These are phyloP conservation scores for Epinotia demarniana DNA, from an alignment of 2,888 invertebrate species.

Conservation along the genomic window DNA sequence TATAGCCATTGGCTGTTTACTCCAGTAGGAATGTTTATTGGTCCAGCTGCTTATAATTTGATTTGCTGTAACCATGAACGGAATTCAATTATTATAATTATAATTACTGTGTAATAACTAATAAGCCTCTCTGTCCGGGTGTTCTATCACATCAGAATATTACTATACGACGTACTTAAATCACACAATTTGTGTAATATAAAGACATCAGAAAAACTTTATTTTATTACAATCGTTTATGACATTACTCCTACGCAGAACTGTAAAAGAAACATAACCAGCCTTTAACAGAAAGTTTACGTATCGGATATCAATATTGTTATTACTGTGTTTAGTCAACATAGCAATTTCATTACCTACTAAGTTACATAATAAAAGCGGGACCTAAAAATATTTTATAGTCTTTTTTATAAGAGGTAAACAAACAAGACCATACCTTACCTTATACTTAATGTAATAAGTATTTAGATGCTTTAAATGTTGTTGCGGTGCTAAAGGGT, in stretches of 20 bases:
- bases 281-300: slow-evolving; percentile 36
- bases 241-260: slow-evolving; percentile 62
- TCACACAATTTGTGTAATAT: slow-evolving; percentile 49
- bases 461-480: too few relatives aligned
- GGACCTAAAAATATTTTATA: slow-evolving; percentile 4
- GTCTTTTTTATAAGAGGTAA: neutral
- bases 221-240: slow-evolving; percentile 60
- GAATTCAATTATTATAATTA: slow-evolving; percentile 33
- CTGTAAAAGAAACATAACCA: slow-evolving; percentile 46
- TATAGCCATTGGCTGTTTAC: slow-evolving; percentile 34
- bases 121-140: slow-evolving; percentile 5
- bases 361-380: slow-evolving; percentile 38
- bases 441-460: neutral
- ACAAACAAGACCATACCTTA: neutral
- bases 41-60: slow-evolving; percentile 27
- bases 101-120: neutral
- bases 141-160: slow-evolving; percentile 9
- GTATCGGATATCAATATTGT: slow-evolving; percentile 41
- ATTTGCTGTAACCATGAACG: slow-evolving; percentile 19
- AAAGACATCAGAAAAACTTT: slow-evolving; percentile 61
- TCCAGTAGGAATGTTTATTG: slow-evolving; percentile 37
- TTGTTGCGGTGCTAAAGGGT: too few relatives aligned
- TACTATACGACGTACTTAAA: slow-evolving; percentile 4
- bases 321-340: slow-evolving; percentile 38
- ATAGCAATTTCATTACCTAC: slow-evolving; percentile 30